phyloP scores from a whole-genome alignment of 2,113 vertebrate species.

The Antechinus flavipes region DNA sequence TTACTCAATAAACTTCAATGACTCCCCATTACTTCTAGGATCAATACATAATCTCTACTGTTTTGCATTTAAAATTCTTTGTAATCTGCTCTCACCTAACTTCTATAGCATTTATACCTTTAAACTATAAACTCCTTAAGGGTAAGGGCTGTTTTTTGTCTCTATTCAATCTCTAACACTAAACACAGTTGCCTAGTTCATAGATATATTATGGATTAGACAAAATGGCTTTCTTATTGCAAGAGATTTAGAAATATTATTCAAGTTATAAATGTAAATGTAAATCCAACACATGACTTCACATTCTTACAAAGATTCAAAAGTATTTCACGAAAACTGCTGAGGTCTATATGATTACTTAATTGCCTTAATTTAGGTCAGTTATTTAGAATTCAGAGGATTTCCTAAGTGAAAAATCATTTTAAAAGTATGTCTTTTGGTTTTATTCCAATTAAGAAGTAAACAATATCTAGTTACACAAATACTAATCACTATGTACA shows the following conservation, averaged over 20 bases:
- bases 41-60: too few species aligned
- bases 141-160: too few species aligned
- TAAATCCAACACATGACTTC: background rate
- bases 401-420: slow-evolving; percentile 7
- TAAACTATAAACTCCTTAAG: too few species aligned
- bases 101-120: too few species aligned
- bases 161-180: too few species aligned
- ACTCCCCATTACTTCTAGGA: too few species aligned
- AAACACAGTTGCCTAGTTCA: too few species aligned
- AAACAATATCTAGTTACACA: slow-evolving; percentile 31
- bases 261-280: background rate
- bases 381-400: background rate
- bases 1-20: too few species aligned
- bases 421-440: slow-evolving; percentile 14
- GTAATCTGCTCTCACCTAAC: too few species aligned
- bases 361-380: background rate
- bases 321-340: background rate
- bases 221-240: background rate
- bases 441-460: slow-evolving; percentile 17
- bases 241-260: background rate
- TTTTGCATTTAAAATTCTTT: too few species aligned
- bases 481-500: slow-evolving; percentile 12
- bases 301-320: background rate
- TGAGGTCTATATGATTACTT: background rate
- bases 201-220: too few species aligned